Evolutionary conservation across 2,113 vertebrate species (phyloP), one percentile per base, ranked within the genome.

Genomic region (Galemys pyrenaicus): DNA sequence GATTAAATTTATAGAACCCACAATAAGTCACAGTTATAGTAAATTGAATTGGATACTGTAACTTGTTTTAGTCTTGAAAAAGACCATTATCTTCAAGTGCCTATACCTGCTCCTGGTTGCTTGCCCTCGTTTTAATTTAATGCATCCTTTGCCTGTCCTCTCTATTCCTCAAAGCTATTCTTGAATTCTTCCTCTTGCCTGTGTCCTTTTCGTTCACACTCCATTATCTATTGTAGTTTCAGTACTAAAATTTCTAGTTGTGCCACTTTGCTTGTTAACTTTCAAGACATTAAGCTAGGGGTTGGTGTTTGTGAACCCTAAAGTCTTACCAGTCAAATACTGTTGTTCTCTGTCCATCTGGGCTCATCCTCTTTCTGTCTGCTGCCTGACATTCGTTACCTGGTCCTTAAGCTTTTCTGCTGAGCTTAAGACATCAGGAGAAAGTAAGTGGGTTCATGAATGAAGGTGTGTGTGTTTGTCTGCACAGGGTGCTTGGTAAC

Each of bases 401-500:
- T 78, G 62, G 44, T 56, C 28, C 41, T 19, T 1, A 64, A 70
- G 58, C 32, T 30, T 28, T 44, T 67, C 35, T 64, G 44, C n/a
- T n/a, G n/a, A n/a, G n/a, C 49, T 46, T 12, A 22, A 92, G 35
- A 37, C 30, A 35, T 19, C 20, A 17, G 58, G 51, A 71, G 39
- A 86, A 54, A 39, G 3, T 11, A 28, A 28, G 30, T 68, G 13
- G 32, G 1, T 19, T 11, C 0, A 1, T 22, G 32, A 86, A 2
- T 22, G 70, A 74, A 85, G n/a, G 51, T 9, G 3, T 41, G 26
- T 22, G 12, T 46, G 37, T 44, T 17, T 73, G 30, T 35, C 1
- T 1, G 0, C 10, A 9, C 8, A 0, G 30, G 1, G 0, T 13
- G 12, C 9, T 0, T 11, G 10, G 12, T 12, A 70, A 37, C 64